Base-by-base conservation (phyloP, 1,140 invertebrate genomes). In the Diorhabda carinulata region DNA sequence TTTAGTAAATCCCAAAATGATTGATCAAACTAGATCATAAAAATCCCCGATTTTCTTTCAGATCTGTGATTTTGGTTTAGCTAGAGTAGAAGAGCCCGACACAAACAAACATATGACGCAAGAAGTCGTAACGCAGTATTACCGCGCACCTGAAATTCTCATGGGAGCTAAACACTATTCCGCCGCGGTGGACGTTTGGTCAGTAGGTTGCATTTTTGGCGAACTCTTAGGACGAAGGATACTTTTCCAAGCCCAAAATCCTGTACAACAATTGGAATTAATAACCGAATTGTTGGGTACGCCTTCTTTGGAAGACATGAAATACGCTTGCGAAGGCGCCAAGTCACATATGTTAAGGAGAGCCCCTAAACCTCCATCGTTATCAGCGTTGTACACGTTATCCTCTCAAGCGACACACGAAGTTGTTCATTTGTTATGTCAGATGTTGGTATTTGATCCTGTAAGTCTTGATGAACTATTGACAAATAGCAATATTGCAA, bases 191-290 rank as follows among this genome's bases (percentile, higher is more conserved):
- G 98, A 99, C 81, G 94, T 99, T 9, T 99, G 97, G 98, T 96
- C 95, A 58, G 96, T 99, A 43, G 98, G 98, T n/a, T 99, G 98
- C 81, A 99, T 99, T 78, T 99, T 99, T 80, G 97, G 96, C 5
- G 98, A 99, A 82, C 87, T 99, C 40, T 86, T 99, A 2, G 93
- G 95, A 58, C 84, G 98, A 66, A 86, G 96, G 69, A 99, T 99
- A 74, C 87, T 99, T 42, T 99, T 99, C 84, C 97, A 99, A 95
- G 78, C 80, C 3, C 79, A 80, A 69, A 80, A 79, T 64, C 79
- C 79, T 25, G 78, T 80, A 41, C 76, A 80, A 56, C 84, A 96
- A 90, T 83, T 99, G 84, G 97, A 99, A 84, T 83, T 98, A 71
- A 99, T 99, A 76, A 98, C 96, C 43, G 96, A 99, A 83, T 84